Conservation (phyloP, 2,888 invertebrate species). For the Watsonalla binaria region DNA sequence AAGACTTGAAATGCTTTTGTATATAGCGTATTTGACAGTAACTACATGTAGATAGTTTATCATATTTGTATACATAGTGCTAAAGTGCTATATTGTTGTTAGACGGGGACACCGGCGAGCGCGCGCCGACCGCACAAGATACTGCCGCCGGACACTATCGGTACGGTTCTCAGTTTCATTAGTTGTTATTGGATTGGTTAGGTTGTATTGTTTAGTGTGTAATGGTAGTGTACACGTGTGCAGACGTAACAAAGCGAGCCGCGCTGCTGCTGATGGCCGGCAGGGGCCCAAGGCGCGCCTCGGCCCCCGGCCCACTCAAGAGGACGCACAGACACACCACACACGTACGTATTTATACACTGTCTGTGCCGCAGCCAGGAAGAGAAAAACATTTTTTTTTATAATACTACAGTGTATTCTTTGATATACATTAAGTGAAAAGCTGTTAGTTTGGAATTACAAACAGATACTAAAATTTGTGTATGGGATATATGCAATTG, state of each 20-base stretch:
- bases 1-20: too few species aligned
- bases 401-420: too few species aligned
- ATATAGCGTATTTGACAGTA: too few species aligned
- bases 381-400: too few species aligned
- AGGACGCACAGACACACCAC: background rate
- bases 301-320: background rate
- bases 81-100: too few species aligned
- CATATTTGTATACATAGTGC: too few species aligned
- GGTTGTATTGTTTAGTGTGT: background rate
- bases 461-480: too few species aligned
- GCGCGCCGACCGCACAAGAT: constrained; percentile 13
- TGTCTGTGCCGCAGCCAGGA: background rate
- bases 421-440: too few species aligned
- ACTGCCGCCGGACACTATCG: background rate
- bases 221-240: background rate
- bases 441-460: too few species aligned
- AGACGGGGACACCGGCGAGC: constrained; percentile 12
- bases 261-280: constrained; percentile 69
- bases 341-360: background rate
- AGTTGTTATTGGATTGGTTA: background rate
- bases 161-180: background rate
- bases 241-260: constrained; percentile 70
- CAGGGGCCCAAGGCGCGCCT: constrained; percentile 16
- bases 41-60: too few species aligned
- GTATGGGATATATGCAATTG: too few species aligned